Percentiles rank a stretch among this genome's conserved stretches.
Conservation (phyloP, 2,113 vertebrate genomes). For the Colius striatus region DNA sequence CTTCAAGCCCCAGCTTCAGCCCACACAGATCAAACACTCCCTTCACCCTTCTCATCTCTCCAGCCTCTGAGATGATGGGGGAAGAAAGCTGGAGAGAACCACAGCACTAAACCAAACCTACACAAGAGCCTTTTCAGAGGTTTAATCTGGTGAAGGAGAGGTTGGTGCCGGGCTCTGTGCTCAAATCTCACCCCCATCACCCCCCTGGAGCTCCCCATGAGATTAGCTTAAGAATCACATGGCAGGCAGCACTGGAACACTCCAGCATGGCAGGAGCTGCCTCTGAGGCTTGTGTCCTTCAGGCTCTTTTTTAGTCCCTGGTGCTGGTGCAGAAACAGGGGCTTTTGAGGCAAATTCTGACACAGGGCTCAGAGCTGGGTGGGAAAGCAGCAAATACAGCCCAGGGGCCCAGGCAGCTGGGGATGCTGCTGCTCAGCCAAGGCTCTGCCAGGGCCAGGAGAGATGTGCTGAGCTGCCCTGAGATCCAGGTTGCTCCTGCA, state of each 20-base stretch:
- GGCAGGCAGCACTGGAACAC: not conserved
- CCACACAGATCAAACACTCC: not conserved
- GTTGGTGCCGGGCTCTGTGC: not conserved
- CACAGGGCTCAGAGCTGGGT: accelerated
- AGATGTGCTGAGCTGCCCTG: accelerated
- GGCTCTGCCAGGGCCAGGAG: not conserved
- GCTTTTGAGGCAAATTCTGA: not conserved
- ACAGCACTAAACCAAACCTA: not conserved
- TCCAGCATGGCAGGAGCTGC: accelerated
- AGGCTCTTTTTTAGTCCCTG: not conserved
- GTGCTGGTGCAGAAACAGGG: not conserved
- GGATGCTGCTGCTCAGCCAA: not conserved
- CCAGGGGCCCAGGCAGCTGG: not conserved
- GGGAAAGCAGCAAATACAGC: not conserved
- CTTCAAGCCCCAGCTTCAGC: not conserved
- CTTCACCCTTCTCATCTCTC: accelerated
- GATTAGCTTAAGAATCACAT: conserved; percentile 42
- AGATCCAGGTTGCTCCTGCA: not conserved
- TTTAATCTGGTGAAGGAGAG: not conserved
- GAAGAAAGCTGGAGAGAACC: not conserved
- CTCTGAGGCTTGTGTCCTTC: not conserved
- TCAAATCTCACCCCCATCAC: not conserved
- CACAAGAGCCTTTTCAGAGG: not conserved
- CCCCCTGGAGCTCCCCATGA: not conserved
- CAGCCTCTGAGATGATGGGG: accelerated